Conservation (phyloP, 2,888 invertebrate genomes). For the Nephrotoma guestfalica region DNA sequence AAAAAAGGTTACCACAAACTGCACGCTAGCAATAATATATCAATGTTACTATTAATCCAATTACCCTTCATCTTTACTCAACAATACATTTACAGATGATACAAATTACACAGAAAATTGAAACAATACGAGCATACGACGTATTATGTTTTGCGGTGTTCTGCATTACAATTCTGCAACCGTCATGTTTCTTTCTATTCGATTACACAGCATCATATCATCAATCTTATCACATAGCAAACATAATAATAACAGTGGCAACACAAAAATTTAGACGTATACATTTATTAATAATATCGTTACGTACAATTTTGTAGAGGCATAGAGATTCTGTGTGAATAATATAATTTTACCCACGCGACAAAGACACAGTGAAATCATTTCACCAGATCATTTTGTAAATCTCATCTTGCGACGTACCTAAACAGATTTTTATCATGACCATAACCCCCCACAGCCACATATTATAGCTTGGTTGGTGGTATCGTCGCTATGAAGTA, state of each 20-base stretch:
- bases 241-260: background rate
- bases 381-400: background rate
- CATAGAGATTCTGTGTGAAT: no score
- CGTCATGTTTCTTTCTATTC: background rate
- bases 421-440: background rate
- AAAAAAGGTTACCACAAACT: background rate
- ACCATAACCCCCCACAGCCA: background rate
- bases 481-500: background rate
- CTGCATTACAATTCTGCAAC: background rate
- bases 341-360: background rate
- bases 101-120: background rate
- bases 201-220: background rate
- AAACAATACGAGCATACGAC: background rate
- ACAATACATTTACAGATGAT: background rate
- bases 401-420: background rate
- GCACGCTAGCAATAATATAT: background rate
- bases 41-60: background rate
- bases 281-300: background rate
- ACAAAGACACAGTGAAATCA: background rate
- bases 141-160: background rate
- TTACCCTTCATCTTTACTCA: background rate
- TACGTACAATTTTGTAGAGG: background rate
- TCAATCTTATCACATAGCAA: background rate
- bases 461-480: background rate
- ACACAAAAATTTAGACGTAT: background rate